Conservation (phyloP, 2,888 invertebrate genomes). For the Geotrupes spiniger region DNA sequence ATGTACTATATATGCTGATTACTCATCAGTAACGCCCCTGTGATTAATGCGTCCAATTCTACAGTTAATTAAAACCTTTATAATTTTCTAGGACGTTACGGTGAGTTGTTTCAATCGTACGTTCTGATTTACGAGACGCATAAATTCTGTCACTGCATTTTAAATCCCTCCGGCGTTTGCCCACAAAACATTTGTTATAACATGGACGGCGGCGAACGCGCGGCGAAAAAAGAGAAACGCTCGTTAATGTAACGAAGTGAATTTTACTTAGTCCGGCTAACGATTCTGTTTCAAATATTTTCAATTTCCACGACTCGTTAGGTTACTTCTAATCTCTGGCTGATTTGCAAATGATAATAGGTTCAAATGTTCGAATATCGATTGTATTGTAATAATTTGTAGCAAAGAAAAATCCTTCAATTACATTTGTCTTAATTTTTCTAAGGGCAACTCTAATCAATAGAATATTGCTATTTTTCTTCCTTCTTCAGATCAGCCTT, state of each 20-base stretch:
- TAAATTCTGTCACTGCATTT: constrained; percentile 18
- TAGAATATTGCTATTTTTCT: no score
- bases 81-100: constrained; percentile 42
- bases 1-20: constrained; percentile 42
- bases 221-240: not conserved
- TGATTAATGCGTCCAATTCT: constrained; percentile 47
- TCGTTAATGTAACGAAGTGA: constrained; percentile 2
- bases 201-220: constrained; percentile 3
- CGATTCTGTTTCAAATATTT: not conserved
- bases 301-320: no score
- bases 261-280: not conserved
- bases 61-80: constrained; percentile 48
- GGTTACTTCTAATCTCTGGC: no score
- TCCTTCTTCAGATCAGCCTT: no score
- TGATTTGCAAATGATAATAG: no score
- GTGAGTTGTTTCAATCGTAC: constrained; percentile 25
- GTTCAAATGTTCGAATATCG: no score
- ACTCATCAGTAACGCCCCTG: constrained; percentile 46
- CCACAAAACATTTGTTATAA: constrained; percentile 6
- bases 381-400: no score
- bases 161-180: constrained; percentile 8
- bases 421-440: no score
- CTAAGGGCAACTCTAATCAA: no score
- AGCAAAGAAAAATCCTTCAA: no score
- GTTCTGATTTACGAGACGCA: constrained; percentile 32